These are phyloP conservation scores for Penaeus monodon DNA, from an alignment of 2,888 invertebrate species.

Conservation along the genomic window DNA sequence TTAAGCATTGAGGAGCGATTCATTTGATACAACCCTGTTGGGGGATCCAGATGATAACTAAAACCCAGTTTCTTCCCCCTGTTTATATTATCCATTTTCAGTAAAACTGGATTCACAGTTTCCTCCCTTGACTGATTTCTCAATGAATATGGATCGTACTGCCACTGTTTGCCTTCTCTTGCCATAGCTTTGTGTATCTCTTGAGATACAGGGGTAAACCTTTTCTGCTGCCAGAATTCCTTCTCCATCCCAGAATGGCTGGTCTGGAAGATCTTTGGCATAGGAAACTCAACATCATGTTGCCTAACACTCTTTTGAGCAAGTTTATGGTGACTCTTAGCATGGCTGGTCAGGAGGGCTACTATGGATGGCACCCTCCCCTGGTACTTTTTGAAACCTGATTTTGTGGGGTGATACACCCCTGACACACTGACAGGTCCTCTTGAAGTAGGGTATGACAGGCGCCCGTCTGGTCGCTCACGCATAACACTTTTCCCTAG, in stretches of 20 bases:
- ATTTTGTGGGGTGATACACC: slow-evolving; percentile 30
- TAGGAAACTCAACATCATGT: slow-evolving; percentile 7
- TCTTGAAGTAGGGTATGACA: slow-evolving; percentile 26
- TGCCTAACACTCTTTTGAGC: slow-evolving; percentile 39
- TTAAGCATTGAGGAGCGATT: slow-evolving; percentile 43
- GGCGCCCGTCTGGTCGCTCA: slow-evolving; percentile 30
- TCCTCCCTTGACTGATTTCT: slow-evolving; percentile 9
- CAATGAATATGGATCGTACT: slow-evolving; percentile 5
- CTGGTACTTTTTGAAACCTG: slow-evolving; percentile 50
- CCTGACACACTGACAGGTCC: slow-evolving; percentile 44
- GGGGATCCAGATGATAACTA: slow-evolving; percentile 52
- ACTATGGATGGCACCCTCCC: slow-evolving; percentile 54
- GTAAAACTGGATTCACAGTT: slow-evolving; percentile 2
- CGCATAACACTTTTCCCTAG: slow-evolving; percentile 27
- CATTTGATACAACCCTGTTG: slow-evolving; percentile 25
- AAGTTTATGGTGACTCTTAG: slow-evolving; percentile 47
- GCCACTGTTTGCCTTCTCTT: slow-evolving; percentile 23
- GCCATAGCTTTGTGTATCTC: slow-evolving; percentile 46
- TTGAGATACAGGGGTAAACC: slow-evolving; percentile 48
- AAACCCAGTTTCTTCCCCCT: slow-evolving; percentile 42
- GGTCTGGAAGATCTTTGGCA: slow-evolving; percentile 19
- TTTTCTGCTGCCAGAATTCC: slow-evolving; percentile 49
- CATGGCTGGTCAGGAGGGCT: slow-evolving; percentile 48
- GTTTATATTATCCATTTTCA: slow-evolving; percentile 30
- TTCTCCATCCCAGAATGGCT: slow-evolving; percentile 39